These are phyloP conservation scores for Steatocranus sp. DNA, from an alignment of 2,797 vertebrate genomes.

Conservation along the genomic window DNA sequence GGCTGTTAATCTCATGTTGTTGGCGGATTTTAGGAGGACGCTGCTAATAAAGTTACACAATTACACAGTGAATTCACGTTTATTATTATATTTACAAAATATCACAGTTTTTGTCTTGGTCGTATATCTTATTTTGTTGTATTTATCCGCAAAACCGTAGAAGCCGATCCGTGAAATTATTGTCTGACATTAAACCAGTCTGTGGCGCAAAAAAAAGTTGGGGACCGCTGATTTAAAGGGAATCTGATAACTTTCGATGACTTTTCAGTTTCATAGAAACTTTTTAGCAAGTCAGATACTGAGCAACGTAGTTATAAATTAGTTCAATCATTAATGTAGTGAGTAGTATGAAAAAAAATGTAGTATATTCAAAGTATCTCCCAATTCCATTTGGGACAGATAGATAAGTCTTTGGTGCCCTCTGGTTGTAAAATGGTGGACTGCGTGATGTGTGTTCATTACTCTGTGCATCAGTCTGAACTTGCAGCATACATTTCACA, in stretches of 20 bases:
- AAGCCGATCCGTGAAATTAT: background rate
- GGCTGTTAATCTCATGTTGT: background rate
- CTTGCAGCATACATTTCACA: background rate
- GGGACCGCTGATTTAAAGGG: accelerated
- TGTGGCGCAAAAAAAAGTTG: background rate
- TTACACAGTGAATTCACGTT: accelerated
- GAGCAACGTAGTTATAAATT: background rate
- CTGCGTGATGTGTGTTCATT: background rate
- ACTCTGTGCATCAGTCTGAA: background rate
- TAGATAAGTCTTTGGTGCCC: background rate
- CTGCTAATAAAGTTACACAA: background rate
- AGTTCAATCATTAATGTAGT: background rate
- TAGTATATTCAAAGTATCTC: background rate
- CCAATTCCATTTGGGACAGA: background rate
- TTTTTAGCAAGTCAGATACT: background rate
- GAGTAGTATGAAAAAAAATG: background rate
- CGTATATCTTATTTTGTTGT: background rate
- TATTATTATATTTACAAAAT: background rate
- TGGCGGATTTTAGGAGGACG: background rate
- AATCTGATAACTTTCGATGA: background rate
- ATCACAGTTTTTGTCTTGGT: background rate
- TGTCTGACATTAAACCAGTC: background rate
- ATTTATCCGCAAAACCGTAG: background rate
- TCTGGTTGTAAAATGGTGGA: background rate
- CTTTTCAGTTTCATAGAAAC: background rate